Percentiles rank a stretch among this genome's conserved stretches.
These are phyloP conservation scores for Amphilophus citrinellus DNA, from an alignment of 2,113 vertebrate species.

Conservation along the genomic window DNA sequence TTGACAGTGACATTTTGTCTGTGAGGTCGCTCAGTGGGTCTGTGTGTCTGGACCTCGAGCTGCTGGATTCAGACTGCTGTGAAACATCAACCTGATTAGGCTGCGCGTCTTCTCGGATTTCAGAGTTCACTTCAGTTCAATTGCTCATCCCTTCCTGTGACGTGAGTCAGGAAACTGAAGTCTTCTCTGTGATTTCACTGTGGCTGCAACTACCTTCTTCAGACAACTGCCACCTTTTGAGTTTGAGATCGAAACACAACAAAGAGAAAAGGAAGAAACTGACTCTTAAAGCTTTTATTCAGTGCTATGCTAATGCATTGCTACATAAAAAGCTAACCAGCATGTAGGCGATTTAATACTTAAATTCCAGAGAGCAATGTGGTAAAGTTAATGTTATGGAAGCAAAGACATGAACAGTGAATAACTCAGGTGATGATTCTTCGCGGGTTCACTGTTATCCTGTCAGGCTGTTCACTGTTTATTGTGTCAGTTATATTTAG, in stretches of 20 bases:
- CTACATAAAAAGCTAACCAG: not conserved
- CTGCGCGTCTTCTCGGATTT: not conserved
- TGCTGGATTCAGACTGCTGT: not conserved
- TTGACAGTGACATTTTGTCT: slow-evolving; percentile 18
- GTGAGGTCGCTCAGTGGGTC: fast-evolving
- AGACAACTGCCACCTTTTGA: not conserved
- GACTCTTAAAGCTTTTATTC: not conserved
- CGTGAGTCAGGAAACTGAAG: not conserved
- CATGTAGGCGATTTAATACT: not conserved
- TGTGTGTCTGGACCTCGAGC: not conserved
- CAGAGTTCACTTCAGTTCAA: not conserved
- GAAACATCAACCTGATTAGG: not conserved
- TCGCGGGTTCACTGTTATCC: not conserved
- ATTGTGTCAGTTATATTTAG: not conserved
- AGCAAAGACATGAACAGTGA: not conserved
- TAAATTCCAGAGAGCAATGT: not conserved
- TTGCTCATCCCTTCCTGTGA: not conserved
- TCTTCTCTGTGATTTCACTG: not conserved
- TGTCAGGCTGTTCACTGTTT: not conserved
- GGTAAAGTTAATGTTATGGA: not conserved
- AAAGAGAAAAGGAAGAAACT: not conserved
- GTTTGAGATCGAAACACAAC: not conserved
- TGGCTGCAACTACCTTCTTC: not conserved
- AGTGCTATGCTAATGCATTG: not conserved
- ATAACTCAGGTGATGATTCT: not conserved